Percentiles rank a stretch among this genome's conserved stretches.
Evolutionary conservation across 2,797 vertebrate species (phyloP).

Genomic region (Labroides dimidiatus): DNA sequence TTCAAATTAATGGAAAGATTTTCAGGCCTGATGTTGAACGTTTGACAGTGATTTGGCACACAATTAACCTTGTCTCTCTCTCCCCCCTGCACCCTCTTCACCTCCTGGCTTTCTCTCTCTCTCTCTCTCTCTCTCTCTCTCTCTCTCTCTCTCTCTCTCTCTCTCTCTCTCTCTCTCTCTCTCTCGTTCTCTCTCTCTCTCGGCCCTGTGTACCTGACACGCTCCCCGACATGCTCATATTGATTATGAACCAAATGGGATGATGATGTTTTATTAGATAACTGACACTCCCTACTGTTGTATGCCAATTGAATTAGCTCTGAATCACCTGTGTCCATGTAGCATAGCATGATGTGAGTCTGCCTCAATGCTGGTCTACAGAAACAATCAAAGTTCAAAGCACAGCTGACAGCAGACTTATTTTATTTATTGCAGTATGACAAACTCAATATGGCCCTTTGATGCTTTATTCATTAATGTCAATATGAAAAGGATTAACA

Average conservation of each 20-base stretch:
- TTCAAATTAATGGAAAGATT: slow-evolving; percentile 83
- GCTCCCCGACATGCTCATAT: slow-evolving; percentile 56
- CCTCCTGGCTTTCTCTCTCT: slow-evolving; percentile 35
- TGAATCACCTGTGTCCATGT: slow-evolving; percentile 26
- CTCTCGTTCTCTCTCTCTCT: slow-evolving; percentile 25
- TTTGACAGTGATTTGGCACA: slow-evolving; percentile 71
- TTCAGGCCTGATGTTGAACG: slow-evolving; percentile 77
- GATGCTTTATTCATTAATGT: too few relatives aligned
- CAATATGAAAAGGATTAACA: too few relatives aligned
- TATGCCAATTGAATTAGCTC: slow-evolving; percentile 64
- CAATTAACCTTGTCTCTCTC: slow-evolving; percentile 78
- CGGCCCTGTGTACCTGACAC: slow-evolving; percentile 41
- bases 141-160: slow-evolving; percentile 54
- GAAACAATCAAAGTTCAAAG: not conserved
- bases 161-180: slow-evolving; percentile 36
- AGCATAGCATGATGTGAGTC: slow-evolving; percentile 26
- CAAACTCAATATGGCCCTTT: too few relatives aligned
- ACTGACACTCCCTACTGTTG: slow-evolving; percentile 48
- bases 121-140: slow-evolving; percentile 28
- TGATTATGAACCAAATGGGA: slow-evolving; percentile 69
- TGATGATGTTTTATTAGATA: slow-evolving; percentile 68
- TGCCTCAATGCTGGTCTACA: slow-evolving; percentile 13
- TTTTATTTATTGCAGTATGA: too few relatives aligned
- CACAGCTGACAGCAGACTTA: slow-evolving; percentile 8
- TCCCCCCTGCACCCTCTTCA: slow-evolving; percentile 46